Evolutionary conservation across 2,888 invertebrate genomes (phyloP).

Genomic region (Eurytoma adleriae): DNA sequence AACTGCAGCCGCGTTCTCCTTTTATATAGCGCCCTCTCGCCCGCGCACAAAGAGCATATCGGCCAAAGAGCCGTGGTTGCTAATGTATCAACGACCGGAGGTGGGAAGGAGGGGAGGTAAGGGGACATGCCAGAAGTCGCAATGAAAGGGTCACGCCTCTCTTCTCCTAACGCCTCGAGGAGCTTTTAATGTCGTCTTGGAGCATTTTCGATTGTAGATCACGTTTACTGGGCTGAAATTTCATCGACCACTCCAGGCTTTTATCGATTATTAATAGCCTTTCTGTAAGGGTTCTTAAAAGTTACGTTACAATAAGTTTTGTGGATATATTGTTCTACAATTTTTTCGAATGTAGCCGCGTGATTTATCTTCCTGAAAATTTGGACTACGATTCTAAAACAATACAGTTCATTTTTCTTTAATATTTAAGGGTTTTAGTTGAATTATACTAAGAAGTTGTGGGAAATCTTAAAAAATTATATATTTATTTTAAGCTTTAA

Average conservation of each 20-base stretch:
- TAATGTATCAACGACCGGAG: slow-evolving; percentile 25
- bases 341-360: no score
- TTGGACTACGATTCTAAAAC: no score
- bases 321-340: no score
- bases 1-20: slow-evolving; percentile 9
- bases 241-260: background rate
- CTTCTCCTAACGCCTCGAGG: background rate
- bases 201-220: slow-evolving; percentile 55
- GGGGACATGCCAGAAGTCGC: slow-evolving; percentile 3
- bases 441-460: no score
- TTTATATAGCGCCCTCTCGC: slow-evolving; percentile 3
- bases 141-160: slow-evolving; percentile 43
- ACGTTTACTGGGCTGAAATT: slow-evolving; percentile 45
- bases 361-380: no score
- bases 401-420: no score
- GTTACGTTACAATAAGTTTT: no score
- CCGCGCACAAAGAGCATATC: slow-evolving; percentile 37
- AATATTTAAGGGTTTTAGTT: no score
- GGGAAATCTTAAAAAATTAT: no score
- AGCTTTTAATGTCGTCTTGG: slow-evolving; percentile 58
- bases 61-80: slow-evolving; percentile 11
- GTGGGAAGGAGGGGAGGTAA: background rate
- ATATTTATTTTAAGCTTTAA: no score
- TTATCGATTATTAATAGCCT: slow-evolving; percentile 8
- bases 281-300: no score